Base-by-base conservation (phyloP, 2,888 invertebrate species). In the Clepsis dumicolana region DNA sequence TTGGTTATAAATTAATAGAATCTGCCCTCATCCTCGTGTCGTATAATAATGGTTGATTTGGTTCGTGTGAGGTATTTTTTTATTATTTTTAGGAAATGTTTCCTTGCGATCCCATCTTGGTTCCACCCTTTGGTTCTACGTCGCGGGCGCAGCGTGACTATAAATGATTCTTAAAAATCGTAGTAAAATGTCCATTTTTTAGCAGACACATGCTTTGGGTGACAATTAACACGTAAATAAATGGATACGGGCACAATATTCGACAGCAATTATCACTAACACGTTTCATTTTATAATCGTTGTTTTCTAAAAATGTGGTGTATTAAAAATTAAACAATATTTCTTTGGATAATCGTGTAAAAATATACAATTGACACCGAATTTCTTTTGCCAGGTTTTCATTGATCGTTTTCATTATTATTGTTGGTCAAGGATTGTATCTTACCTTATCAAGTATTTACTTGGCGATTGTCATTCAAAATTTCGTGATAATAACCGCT, bases 1-100 rank as follows among this genome's bases (percentile, higher is more conserved):
- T 93, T 85, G 92, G 90, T 86, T 89, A 92, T 92, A 93, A 93
- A 93, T 93, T 93, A 93, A 93, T 93, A 93, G 90, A 89, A 88
- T 88, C 85, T 87, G 84, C 92, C 93, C 93, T 87, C 87, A 92
- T 93, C 85, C 76, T 74, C 82, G 82, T 90, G 90, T 89, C 88
- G 83, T 90, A 88, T 91, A 91, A 92, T 91, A 89, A 91, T 87
- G 83, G 83, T 87, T 86, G 87, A 88, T 91, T 91, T 86, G 85
- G 80, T 77, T 87, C 89, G 91, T 93, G 93, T 93, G 93, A 88
- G 93, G 93, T 91, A 93, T 93, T 92, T 93, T 89, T 92, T 91
- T 86, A 82, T 84, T 84, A 79, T 89, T 91, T 90, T 89, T 85
- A 80, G 84, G 83, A 78, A 87, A 85, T 79, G 79, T 81, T 83